Conservation (phyloP, 2,113 vertebrate species). For the Perognathus longimembris region DNA sequence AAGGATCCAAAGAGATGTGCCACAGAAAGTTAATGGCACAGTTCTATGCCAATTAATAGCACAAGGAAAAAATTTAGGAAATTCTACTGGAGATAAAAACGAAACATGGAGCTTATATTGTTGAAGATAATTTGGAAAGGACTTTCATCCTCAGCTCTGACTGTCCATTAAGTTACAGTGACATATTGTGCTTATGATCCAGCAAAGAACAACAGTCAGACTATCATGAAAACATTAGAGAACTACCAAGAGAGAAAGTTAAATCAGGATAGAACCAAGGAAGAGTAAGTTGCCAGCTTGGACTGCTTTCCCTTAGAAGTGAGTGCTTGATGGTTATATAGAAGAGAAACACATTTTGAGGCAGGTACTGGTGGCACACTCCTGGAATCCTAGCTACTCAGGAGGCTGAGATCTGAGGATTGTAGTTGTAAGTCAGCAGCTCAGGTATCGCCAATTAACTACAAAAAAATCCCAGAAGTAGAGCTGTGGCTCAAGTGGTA, state of each 20-base stretch:
- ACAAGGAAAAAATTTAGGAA: background rate
- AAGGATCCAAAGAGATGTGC: background rate
- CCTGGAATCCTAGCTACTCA: too few species aligned
- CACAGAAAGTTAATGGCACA: too few species aligned
- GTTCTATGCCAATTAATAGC: too few species aligned
- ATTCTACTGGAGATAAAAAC: background rate
- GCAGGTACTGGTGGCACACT: too few species aligned
- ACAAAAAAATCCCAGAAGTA: too few species aligned
- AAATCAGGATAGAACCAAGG: background rate
- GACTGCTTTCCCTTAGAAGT: background rate
- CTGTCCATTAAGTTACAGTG: background rate
- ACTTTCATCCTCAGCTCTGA: too few species aligned
- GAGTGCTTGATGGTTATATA: background rate
- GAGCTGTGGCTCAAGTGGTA: too few species aligned
- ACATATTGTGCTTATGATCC: background rate
- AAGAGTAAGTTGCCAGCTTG: background rate
- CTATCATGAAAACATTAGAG: background rate
- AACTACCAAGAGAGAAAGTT: background rate
- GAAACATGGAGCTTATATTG: background rate
- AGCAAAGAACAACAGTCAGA: accelerated
- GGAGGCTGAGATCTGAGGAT: too few species aligned
- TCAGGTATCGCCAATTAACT: too few species aligned
- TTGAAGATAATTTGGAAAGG: background rate
- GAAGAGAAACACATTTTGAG: background rate
- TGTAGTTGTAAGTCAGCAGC: too few species aligned